Evolutionary conservation across 2,888 invertebrate genomes (phyloP).

Genomic region (Leptopilina drosophilae): DNA sequence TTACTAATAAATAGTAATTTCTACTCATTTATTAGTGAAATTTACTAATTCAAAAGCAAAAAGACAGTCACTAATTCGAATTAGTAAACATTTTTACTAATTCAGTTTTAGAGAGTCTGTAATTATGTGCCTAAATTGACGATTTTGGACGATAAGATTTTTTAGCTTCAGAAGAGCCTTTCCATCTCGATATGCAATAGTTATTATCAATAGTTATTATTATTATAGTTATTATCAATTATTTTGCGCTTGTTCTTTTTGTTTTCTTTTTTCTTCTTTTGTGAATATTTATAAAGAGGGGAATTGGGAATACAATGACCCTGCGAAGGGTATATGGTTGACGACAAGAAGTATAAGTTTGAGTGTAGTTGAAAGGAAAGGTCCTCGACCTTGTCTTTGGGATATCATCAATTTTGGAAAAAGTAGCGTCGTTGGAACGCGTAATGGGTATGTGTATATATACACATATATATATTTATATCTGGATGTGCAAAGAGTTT

Average conservation of each 20-base stretch:
- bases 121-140: no score
- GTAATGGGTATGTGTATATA: no score
- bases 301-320: neutral
- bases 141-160: no score
- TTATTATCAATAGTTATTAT: no score
- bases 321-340: conserved; percentile 2
- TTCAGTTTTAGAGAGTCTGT: no score
- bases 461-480: neutral
- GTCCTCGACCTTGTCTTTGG: conserved; percentile 33
- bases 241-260: neutral
- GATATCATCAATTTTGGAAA: conserved; percentile 41
- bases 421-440: conserved; percentile 10
- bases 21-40: no score
- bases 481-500: conserved; percentile 57
- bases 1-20: no score
- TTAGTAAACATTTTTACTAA: no score
- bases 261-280: neutral
- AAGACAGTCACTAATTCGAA: no score
- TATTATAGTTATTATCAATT: neutral
- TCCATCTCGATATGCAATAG: no score
- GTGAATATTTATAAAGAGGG: neutral
- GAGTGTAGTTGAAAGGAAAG: neutral
- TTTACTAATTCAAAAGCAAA: no score
- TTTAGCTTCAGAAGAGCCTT: no score
- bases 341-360: conserved; percentile 17